Conservation (phyloP, 2,113 vertebrate species). For the Eidolon helvum region DNA sequence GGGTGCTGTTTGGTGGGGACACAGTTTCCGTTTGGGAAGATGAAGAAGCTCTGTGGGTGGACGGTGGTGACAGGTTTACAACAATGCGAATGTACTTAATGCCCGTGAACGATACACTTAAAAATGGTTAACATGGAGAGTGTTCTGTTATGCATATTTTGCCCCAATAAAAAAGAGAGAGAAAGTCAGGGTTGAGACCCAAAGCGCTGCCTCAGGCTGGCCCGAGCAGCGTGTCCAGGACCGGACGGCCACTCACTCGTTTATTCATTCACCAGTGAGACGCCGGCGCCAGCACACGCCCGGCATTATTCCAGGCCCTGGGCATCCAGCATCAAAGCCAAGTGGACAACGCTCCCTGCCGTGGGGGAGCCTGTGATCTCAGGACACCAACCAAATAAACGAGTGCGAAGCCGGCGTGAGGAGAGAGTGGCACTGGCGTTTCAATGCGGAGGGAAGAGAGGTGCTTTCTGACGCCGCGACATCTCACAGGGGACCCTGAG, state of each 20-base stretch:
- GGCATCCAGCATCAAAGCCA: neutral
- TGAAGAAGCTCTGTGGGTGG: neutral
- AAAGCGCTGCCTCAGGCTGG: neutral
- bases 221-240: fast-evolving
- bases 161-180: neutral
- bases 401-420: fast-evolving
- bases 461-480: neutral
- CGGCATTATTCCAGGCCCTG: neutral
- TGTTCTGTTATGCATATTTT: neutral
- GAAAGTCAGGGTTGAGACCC: fast-evolving
- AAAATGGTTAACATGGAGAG: neutral
- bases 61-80: fast-evolving
- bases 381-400: fast-evolving
- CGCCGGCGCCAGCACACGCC: neutral
- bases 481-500: neutral
- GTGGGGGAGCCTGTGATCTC: fast-evolving
- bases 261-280: neutral
- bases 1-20: fast-evolving
- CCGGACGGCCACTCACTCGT: fast-evolving
- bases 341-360: neutral
- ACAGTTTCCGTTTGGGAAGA: neutral
- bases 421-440: too few relatives aligned
- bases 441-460: neutral
- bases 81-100: fast-evolving
- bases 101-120: fast-evolving